Percentiles rank a stretch among this genome's conserved stretches.
Evolutionary conservation across 2,888 invertebrate species (phyloP).

Genomic region (Mamestra brassicae): DNA sequence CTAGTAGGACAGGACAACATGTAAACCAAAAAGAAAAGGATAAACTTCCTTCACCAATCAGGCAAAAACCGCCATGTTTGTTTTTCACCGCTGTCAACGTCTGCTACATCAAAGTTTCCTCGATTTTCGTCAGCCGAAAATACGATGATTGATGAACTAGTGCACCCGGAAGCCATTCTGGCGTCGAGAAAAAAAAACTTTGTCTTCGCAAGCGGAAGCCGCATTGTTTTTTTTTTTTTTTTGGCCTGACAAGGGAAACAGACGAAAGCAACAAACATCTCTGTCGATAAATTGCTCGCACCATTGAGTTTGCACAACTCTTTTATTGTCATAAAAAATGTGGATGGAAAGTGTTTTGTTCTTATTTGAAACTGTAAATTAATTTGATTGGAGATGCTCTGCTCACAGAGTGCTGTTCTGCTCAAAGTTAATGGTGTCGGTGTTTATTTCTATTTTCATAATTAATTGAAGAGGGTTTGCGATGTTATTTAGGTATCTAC

Average conservation of each 20-base stretch:
- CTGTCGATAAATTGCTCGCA: constrained; percentile 48
- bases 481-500: not conserved
- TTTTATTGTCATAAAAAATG: constrained; percentile 43
- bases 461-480: not conserved
- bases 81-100: constrained; percentile 55
- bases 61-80: constrained; percentile 45
- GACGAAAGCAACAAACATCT: constrained; percentile 50
- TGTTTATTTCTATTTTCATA: constrained; percentile 1
- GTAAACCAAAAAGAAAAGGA: constrained; percentile 23
- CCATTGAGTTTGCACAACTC: constrained; percentile 52
- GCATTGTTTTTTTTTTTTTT: constrained; percentile 59
- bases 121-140: constrained; percentile 57
- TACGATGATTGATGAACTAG: constrained; percentile 65
- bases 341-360: constrained; percentile 11
- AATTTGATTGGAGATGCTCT: constrained; percentile 15
- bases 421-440: not conserved
- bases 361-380: constrained; percentile 19
- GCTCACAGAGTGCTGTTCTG: not conserved
- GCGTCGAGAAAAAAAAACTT: constrained; percentile 56
- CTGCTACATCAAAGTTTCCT: constrained; percentile 57
- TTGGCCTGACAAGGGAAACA: constrained; percentile 45
- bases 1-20: not conserved
- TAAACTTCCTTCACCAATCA: constrained; percentile 34
- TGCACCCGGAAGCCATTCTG: constrained; percentile 62
- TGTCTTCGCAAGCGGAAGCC: constrained; percentile 54